A percentile compares a stretch with the other conserved stretches of the same genome.
Conservation (phyloP, 1,140 invertebrate genomes). For the Ceratosolen solmsi region DNA sequence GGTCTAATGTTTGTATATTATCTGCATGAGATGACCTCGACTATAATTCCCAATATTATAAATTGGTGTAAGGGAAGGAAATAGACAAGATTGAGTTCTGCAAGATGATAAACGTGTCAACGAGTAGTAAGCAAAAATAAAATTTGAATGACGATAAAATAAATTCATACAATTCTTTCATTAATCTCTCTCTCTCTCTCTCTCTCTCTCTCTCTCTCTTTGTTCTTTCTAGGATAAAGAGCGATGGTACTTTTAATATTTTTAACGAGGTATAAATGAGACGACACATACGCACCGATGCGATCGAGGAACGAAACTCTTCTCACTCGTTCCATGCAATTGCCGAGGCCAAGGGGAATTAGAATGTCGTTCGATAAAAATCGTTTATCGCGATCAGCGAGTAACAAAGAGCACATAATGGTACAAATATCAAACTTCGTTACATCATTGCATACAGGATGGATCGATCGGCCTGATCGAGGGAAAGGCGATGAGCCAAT, state of each 20-base stretch:
- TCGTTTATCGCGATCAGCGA: background rate
- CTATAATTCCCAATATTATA: too few species aligned
- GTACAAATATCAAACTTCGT: background rate
- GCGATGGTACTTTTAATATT: background rate
- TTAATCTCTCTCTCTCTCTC: too few species aligned
- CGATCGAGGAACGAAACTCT: background rate
- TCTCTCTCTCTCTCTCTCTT: too few species aligned
- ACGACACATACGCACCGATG: background rate
- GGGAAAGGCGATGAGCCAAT: background rate
- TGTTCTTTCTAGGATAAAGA: too few species aligned
- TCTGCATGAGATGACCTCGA: too few species aligned
- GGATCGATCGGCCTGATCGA: conserved; percentile 19
- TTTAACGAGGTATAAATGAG: background rate
- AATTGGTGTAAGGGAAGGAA: too few species aligned
- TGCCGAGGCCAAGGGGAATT: background rate
- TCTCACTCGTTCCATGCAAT: background rate
- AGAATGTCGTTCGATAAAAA: conserved; percentile 23
- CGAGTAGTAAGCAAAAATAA: too few species aligned
- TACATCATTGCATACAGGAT: background rate
- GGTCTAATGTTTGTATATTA: too few species aligned
- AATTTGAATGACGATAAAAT: too few species aligned
- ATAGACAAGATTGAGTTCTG: too few species aligned
- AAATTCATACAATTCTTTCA: too few species aligned
- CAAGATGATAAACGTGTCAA: too few species aligned
- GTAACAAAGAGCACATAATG: background rate